Evolutionary conservation across 2,113 vertebrate species (phyloP), one percentile per base, ranked within the genome.

Genomic region (Thalassoma bifasciatum): DNA sequence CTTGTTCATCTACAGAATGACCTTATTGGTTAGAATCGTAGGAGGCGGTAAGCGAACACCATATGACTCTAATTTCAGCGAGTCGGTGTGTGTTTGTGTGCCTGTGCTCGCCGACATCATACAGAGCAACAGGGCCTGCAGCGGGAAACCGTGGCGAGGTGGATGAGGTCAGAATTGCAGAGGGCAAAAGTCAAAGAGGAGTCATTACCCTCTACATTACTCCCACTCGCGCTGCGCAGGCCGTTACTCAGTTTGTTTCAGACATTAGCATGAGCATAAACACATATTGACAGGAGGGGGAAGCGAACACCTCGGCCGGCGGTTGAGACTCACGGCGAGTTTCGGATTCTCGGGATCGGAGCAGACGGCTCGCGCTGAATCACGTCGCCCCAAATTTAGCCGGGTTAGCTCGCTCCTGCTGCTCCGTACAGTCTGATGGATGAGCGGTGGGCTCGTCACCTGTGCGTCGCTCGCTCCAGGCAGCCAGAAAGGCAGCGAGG

Each of bases 181-280:
- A 76, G 79, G 84, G 67, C 84, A 85, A 69, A 79, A 81, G 88
- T 92, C 89, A 91, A 88, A 90, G 75, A 87, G 84, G 83, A 86
- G 75, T 87, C 62, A 87, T 89, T 87, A 89, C 76, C 86, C 79
- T 88, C 73, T 68, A 65, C 74, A 70, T 70, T 79, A 86, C 88
- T 80, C 89, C 89, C 72, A 90, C 88, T 81, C 62, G 1, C 24
- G 46, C 82, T 54, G 40, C 52, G 78, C 16, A 67, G 50, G 67
- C 61, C 44, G 51, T 67, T 66, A 46, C 65, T 59, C 10, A 2
- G 68, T 79, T 13, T 30, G 34, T 71, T 80, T 79, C 74, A 74
- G 65, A 70, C 67, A 82, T 78, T 75, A 76, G 51, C 75, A 83
- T 85, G 72, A 62, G 81, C 66, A 82, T 77, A 66, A 66, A 80